Evolutionary conservation across 1,140 invertebrate species (phyloP), one percentile per base, ranked within the genome.

Genomic region (Ceratoteleas bidentatus): DNA sequence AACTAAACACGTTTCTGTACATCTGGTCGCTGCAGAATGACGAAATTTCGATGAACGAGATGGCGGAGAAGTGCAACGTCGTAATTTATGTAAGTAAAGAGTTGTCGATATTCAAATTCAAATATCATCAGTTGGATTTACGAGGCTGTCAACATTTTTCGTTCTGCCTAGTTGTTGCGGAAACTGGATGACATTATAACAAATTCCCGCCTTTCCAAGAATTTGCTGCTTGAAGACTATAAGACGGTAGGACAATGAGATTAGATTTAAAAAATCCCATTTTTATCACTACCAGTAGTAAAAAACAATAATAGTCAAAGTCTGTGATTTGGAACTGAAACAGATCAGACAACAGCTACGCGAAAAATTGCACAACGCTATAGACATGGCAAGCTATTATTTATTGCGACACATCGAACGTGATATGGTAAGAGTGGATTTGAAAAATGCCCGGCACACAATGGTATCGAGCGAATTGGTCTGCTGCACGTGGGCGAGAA

Each of bases 1-100:
- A 94, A 58, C 89, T 95, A 84, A 93, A 94, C 61, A 94, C 93
- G 0, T 95, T 94, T 69, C 86, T 94, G 6, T 94, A 93, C 81
- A 86, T 94, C 7, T 94, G 94, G 94, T 89, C 92, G 32, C 79
- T 92, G 56, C 88, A 92, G 43, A 88, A 93, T 3, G 87, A 92
- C 2, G 68, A 87, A 6, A 88, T 90, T 10, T 90, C 88, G 0
- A 92, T 93, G 60, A 85, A 91, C 14, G 84, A 69, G 13, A 32
- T 91, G 14, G 57, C 85, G 4, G 69, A 70, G 9, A 88, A 88
- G 61, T 90, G 85, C 54, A 54, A 87, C 45, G 70, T 88, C 11
- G 83, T 88, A 1, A 87, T 81, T 47, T 84, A 88, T 32, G 90
- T 92, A 78, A 76, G 88, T 86, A 47, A 11, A 54, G 36, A 2